A percentile compares a stretch with the other conserved stretches of the same genome.
These are phyloP conservation scores for Micromussa lordhowensis DNA, from an alignment of 92 coral and sea anemone species.

Conservation along the genomic window DNA sequence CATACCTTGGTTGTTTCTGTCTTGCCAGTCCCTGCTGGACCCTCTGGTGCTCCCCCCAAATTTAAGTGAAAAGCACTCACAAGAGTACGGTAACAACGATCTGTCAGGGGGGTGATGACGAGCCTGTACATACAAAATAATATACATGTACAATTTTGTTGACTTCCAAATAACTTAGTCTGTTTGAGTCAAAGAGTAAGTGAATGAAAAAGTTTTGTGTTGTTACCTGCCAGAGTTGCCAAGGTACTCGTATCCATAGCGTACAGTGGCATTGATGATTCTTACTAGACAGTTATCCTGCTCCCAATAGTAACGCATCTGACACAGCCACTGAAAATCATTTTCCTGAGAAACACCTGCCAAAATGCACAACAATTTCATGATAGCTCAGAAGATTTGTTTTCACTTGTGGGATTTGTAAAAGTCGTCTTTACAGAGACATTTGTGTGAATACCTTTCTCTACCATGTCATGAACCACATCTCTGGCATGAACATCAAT, in stretches of 20 bases:
- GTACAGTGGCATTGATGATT: conserved; percentile 95
- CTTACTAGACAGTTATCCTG: conserved; percentile 91
- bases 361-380: neutral
- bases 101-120: conserved; percentile 99
- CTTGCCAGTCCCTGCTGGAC: conserved; percentile 99
- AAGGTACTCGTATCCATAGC: conserved; percentile 98
- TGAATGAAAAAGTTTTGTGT: neutral
- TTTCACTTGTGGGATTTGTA: neutral
- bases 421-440: neutral
- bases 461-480: conserved; percentile 92
- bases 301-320: conserved; percentile 99
- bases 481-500: conserved; percentile 99
- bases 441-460: conserved; percentile 72
- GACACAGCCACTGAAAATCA: conserved; percentile 98
- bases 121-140: conserved; percentile 60
- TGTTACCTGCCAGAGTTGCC: conserved; percentile 99
- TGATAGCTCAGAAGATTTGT: neutral
- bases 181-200: neutral
- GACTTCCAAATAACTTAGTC: neutral
- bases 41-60: conserved; percentile 99
- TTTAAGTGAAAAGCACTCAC: conserved; percentile 98
- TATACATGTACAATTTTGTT: neutral
- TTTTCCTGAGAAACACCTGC: conserved; percentile 96
- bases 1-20: conserved; percentile 98
- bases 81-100: conserved; percentile 99